These are phyloP conservation scores for Tichodroma muraria DNA, from an alignment of 2,113 vertebrate species.

Conservation along the genomic window DNA sequence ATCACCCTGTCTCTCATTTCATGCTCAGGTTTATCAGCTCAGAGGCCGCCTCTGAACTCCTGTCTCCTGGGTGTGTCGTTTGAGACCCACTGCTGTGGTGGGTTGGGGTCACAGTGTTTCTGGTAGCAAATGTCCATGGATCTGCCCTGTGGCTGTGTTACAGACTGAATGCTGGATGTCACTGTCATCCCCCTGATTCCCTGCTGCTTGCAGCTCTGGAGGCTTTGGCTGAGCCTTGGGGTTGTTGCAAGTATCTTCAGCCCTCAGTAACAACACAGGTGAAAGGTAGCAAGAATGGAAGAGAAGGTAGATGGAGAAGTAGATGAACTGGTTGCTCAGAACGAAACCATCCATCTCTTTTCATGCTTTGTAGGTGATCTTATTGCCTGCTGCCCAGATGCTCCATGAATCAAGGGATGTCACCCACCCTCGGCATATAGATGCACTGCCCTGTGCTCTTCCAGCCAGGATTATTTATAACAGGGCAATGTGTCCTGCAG, in stretches of 20 bases:
- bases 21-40: background rate
- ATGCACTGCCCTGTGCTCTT: background rate
- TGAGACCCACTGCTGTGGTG: background rate
- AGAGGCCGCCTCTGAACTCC: background rate
- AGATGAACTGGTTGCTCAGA: background rate
- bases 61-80: accelerated
- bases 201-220: background rate
- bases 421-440: background rate
- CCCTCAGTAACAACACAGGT: accelerated
- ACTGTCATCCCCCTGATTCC: background rate
- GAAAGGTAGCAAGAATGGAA: background rate
- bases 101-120: background rate
- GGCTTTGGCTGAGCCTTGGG: background rate
- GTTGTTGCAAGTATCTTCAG: background rate
- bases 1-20: background rate
- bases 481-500: background rate
- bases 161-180: background rate
- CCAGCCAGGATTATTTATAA: background rate
- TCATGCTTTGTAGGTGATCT: background rate
- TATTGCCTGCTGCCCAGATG: background rate
- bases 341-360: background rate
- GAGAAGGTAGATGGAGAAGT: background rate
- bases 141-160: background rate
- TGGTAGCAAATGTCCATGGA: background rate
- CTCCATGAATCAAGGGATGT: slow-evolving; percentile 4